Evolutionary conservation across 53 echinoderm and acorn worm species (phyloP).

Genomic region (Crossaster papposus): DNA sequence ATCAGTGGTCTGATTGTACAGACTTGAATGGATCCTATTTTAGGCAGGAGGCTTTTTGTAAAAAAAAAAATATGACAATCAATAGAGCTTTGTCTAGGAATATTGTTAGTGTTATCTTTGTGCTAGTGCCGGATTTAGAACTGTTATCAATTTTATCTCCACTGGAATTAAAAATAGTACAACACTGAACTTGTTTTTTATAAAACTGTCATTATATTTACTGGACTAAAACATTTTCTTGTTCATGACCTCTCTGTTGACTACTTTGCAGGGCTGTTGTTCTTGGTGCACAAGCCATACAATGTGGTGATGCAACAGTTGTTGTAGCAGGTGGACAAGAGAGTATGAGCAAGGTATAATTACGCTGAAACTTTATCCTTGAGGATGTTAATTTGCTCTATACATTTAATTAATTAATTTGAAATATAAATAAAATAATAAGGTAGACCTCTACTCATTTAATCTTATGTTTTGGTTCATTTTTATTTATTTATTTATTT

Average conservation of each 20-base stretch:
- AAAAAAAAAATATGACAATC: not conserved
- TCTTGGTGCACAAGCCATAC: constrained; percentile 82
- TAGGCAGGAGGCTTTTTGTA: not conserved
- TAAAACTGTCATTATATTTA: not conserved
- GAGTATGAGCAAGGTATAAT: constrained; percentile 89
- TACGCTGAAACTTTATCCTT: too few relatives aligned
- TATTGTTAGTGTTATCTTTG: not conserved
- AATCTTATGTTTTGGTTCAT: not conserved
- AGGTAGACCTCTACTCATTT: too few relatives aligned
- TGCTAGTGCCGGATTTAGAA: not conserved
- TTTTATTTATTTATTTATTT: not conserved
- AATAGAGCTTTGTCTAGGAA: not conserved
- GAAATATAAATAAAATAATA: too few relatives aligned
- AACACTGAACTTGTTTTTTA: not conserved
- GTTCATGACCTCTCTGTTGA: not conserved
- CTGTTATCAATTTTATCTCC: not conserved
- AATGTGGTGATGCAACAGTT: constrained; percentile 80
- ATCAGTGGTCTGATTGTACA: not conserved
- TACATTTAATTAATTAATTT: too few relatives aligned
- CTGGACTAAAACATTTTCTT: not conserved
- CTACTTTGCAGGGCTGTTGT: constrained; percentile 66
- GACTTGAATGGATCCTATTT: not conserved
- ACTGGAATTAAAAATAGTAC: not conserved
- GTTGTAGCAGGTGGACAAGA: constrained; percentile 95
- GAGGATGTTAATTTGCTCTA: too few relatives aligned